These are phyloP conservation scores for Microtus oregoni DNA, from an alignment of 2,113 vertebrate genomes.

Conservation along the genomic window DNA sequence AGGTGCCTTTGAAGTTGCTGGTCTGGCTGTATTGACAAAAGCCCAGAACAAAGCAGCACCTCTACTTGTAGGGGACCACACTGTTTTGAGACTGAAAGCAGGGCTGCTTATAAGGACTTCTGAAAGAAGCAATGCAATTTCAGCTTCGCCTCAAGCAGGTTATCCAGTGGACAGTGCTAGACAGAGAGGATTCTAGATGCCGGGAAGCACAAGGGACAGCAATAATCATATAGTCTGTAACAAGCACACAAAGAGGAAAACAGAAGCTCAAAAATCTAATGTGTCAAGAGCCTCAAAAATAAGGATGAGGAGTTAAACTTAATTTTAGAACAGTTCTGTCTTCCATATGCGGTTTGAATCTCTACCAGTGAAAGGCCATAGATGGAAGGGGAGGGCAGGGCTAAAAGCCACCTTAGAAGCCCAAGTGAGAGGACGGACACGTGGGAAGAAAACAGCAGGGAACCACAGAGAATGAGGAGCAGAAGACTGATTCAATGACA, in stretches of 20 bases:
- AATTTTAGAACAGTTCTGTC: constrained; percentile 1
- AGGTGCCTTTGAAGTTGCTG: neutral
- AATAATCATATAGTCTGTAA: neutral
- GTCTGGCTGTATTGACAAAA: neutral
- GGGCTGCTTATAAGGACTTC: neutral
- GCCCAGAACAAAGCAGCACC: neutral
- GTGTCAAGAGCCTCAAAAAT: neutral
- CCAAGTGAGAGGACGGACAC: neutral
- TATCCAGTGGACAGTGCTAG: neutral
- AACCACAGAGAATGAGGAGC: neutral
- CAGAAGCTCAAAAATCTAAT: neutral
- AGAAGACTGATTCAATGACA: neutral
- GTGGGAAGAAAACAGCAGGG: neutral
- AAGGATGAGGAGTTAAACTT: neutral
- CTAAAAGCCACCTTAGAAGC: neutral
- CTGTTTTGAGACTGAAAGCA: neutral
- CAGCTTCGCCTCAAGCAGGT: neutral
- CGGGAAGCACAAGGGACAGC: neutral
- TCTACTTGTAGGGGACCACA: neutral
- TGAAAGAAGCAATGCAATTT: neutral
- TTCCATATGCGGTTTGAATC: neutral
- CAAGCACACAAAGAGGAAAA: neutral
- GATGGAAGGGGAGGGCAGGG: neutral
- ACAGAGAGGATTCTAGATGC: neutral
- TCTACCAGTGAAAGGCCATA: neutral